These are phyloP conservation scores for Chrysemys picta DNA, from an alignment of 2,113 vertebrate species.

Conservation along the genomic window DNA sequence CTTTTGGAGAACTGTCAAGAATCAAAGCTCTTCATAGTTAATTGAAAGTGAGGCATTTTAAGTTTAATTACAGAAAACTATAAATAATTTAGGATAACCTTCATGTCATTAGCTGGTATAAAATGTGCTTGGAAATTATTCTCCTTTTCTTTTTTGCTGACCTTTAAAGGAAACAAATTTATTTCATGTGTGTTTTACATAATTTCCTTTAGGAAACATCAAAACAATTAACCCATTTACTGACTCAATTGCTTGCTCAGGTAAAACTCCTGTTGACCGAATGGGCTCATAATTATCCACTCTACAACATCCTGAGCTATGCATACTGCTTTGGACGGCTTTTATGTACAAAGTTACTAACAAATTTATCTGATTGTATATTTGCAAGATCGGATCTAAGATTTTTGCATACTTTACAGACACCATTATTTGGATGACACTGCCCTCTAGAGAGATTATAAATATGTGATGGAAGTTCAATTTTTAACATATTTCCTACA, in stretches of 20 bases:
- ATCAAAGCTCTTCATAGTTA: conserved; percentile 23
- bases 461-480: not conserved
- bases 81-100: not conserved
- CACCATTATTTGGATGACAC: conserved; percentile 56
- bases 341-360: not conserved
- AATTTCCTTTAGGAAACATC: conserved; percentile 29
- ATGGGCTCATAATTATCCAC: not conserved
- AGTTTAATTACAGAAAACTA: conserved; percentile 39
- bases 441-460: conserved; percentile 78
- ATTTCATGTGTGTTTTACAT: conserved; percentile 24
- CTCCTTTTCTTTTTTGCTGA: not conserved
- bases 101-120: not conserved
- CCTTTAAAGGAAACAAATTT: conserved; percentile 43
- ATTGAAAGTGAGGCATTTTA: conserved; percentile 7
- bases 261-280: not conserved
- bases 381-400: not conserved
- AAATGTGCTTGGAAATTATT: conserved; percentile 6
- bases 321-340: rapidly evolving
- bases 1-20: conserved; percentile 28
- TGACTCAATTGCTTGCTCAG: not conserved
- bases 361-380: not conserved
- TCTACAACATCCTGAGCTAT: not conserved
- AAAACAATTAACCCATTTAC: conserved; percentile 13
- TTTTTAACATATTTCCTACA: not conserved
- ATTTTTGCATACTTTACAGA: not conserved